Conservation (phyloP, 2,888 invertebrate species). For the Nomada hirtipes region DNA sequence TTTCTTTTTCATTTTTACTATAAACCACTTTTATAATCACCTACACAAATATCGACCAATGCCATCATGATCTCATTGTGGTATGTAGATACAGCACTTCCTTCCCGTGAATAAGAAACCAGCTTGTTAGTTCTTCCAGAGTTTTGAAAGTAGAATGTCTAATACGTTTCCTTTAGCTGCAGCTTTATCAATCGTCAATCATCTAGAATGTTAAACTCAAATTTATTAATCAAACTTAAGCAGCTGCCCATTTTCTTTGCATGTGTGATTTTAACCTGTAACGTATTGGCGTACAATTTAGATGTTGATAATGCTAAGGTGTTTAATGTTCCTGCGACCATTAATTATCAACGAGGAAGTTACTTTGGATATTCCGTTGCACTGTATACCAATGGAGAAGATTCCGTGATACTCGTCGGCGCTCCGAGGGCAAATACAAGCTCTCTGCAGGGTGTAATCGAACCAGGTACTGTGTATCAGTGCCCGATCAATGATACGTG, state of each 20-base stretch:
- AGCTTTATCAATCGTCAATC: background rate
- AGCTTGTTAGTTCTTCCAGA: background rate
- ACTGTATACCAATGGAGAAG: conserved; percentile 63
- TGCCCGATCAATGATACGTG: conserved; percentile 76
- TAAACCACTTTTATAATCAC: too few species aligned
- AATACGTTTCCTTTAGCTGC: background rate
- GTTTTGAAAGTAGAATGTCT: background rate
- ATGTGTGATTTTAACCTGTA: conserved; percentile 8
- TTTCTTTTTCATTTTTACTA: too few species aligned
- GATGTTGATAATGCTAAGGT: conserved; percentile 75
- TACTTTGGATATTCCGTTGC: conserved; percentile 83
- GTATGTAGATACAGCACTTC: conserved; percentile 67
- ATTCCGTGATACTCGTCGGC: conserved; percentile 77
- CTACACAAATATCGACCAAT: conserved; percentile 13
- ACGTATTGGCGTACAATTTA: conserved; percentile 74
- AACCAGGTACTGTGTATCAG: conserved; percentile 79
- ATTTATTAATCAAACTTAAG: background rate
- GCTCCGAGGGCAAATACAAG: conserved; percentile 79
- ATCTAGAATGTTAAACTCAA: conserved; percentile 31
- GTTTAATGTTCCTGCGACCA: conserved; percentile 71
- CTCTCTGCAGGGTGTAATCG: conserved; percentile 50
- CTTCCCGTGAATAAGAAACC: conserved; percentile 58
- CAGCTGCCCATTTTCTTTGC: conserved; percentile 13
- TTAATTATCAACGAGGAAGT: conserved; percentile 60
- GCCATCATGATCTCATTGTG: conserved; percentile 66